These are phyloP conservation scores for Odontocolon sp. DNA, from an alignment of 2,888 invertebrate species.

Conservation along the genomic window DNA sequence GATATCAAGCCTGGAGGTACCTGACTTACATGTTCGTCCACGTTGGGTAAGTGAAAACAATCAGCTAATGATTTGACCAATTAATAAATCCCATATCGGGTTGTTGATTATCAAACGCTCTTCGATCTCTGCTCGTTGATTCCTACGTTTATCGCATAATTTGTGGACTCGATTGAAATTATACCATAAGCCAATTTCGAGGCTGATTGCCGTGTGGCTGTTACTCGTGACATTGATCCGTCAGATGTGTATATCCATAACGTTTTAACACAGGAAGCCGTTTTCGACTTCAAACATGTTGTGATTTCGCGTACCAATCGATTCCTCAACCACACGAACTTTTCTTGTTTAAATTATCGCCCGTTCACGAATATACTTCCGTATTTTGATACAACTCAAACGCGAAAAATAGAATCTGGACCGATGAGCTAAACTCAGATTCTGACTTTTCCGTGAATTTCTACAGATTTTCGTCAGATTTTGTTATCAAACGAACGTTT, in stretches of 20 bases:
- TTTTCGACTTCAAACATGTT: not conserved
- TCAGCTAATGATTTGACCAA: conserved; percentile 23
- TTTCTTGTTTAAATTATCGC: not conserved
- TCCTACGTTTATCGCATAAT: too few relatives aligned
- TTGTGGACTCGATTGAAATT: not conserved
- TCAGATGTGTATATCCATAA: not conserved
- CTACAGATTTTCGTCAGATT: too few relatives aligned
- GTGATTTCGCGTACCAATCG: too few relatives aligned
- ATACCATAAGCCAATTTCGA: conserved; percentile 7
- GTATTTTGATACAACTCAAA: not conserved
- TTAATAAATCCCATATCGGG: conserved; percentile 35
- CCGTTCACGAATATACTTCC: not conserved
- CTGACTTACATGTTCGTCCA: conserved; percentile 98
- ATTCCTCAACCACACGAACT: too few relatives aligned
- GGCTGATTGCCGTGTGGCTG: conserved; percentile 17
- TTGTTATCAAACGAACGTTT: too few relatives aligned
- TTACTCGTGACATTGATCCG: not conserved
- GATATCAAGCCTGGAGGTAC: conserved; percentile 96
- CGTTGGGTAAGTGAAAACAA: conserved; percentile 86
- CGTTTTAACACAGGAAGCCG: not conserved
- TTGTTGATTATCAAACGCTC: too few relatives aligned
- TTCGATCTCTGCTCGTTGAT: too few relatives aligned
- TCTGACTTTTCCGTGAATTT: too few relatives aligned
- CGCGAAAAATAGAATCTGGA: not conserved
- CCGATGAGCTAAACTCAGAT: too few relatives aligned